Evolutionary conservation across 1,140 invertebrate species (phyloP), one percentile per base, ranked within the genome.

Genomic region (Drosophila burlai): DNA sequence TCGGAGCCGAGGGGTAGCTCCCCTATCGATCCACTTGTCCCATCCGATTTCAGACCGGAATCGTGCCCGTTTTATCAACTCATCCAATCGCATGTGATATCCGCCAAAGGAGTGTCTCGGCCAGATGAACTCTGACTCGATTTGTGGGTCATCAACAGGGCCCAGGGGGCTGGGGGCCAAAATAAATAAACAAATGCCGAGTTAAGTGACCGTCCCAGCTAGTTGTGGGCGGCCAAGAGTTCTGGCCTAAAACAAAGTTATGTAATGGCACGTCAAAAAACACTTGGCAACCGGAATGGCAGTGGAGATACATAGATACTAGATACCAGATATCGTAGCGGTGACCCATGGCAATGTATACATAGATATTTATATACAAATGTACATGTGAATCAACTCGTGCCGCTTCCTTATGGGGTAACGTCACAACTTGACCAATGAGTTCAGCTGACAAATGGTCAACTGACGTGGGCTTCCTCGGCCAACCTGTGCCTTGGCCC

Each of bases 361-460:
- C 24, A 50, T 29, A 26, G 29, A 69, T 49, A 26, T 16, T 6
- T 21, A 26, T 49, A 9, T 46, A 46, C 8, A 5, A 26, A 21
- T 52, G 10, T 60, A 10, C 24, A 40, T 6, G 60, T n/a, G 58
- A 69, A 43, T 16, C 52, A 50, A 50, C 76, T 68, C 42, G 58
- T 75, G 52, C 36, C 49, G 29, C 40, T 38, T 57, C 62, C 57
- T 77, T 89, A 81, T 80, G 60, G 31, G 58, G 45, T 54, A 52
- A 59, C 36, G 68, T 58, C 68, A 72, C 16, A 40, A 43, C 18
- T 13, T n/a, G 52, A 46, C 29, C 66, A 36, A 68, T 68, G 45
- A 34, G 54, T 86, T 82, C 80, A 86, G 65, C 79, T 86, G 83
- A 80, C 83, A 83, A 87, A 83, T 86, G 66, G 80, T 89, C 83